A percentile compares a stretch with the other conserved stretches of the same genome.
Conservation (phyloP, 2,113 vertebrate genomes). For the Rhinogobius similis region DNA sequence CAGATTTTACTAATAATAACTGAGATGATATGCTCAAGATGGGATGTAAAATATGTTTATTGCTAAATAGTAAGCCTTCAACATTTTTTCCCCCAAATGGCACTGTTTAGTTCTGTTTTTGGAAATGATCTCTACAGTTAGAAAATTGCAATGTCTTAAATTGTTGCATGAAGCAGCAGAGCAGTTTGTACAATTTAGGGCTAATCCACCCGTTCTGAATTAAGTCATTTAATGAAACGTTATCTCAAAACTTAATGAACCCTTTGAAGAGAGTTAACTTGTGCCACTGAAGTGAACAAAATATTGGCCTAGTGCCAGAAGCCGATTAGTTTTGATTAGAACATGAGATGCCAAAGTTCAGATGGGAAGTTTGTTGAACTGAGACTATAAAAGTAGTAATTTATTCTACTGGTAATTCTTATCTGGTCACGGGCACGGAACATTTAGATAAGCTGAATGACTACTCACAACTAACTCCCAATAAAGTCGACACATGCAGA, state of each 20-base stretch:
- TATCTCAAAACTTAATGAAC: slow-evolving; percentile 16
- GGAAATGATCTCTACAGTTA: too few species aligned
- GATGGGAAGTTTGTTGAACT: slow-evolving; percentile 13
- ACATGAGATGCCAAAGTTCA: slow-evolving; percentile 43
- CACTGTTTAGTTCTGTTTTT: too few species aligned
- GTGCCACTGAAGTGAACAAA: slow-evolving; percentile 8
- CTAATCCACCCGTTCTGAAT: neutral
- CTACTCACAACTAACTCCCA: neutral
- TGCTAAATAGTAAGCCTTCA: too few species aligned
- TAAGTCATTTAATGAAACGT: neutral
- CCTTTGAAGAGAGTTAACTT: slow-evolving; percentile 33
- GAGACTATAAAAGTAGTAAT: slow-evolving; percentile 30
- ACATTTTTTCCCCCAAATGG: too few species aligned
- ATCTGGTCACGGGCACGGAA: slow-evolving; percentile 35
- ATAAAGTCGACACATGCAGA: neutral
- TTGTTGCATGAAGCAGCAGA: neutral
- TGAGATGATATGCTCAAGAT: too few species aligned
- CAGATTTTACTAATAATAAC: too few species aligned
- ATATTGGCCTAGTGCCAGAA: slow-evolving; percentile 21
- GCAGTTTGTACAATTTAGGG: neutral
- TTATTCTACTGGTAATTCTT: slow-evolving; percentile 10
- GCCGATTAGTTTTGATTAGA: slow-evolving; percentile 30
- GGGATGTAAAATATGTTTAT: too few species aligned
- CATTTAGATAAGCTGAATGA: slow-evolving; percentile 25
- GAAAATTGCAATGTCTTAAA: too few species aligned